phyloP scores from a whole-genome alignment of 92 coral and sea anemone genomes.

The Ricordea florida region DNA sequence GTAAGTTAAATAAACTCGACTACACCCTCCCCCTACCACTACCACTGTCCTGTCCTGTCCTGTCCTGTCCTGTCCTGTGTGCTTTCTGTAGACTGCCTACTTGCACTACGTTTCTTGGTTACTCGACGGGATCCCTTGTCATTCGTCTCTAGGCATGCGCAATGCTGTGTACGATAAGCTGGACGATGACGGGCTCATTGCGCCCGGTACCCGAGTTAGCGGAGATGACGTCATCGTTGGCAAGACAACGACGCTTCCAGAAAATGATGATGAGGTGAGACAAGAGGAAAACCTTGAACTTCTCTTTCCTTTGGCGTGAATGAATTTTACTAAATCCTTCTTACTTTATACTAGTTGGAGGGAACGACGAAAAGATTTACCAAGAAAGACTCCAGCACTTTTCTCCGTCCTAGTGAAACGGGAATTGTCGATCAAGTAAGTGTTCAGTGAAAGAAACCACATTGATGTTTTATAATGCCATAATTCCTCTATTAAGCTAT shows the following conservation, averaged over 20 bases:
- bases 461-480: no score
- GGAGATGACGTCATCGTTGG: constrained; percentile 99
- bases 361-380: constrained; percentile 79
- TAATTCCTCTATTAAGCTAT: no score
- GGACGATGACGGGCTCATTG: constrained; percentile 96
- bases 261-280: constrained; percentile 99
- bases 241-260: constrained; percentile 93
- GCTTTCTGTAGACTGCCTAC: no score
- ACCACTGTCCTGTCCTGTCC: neutral
- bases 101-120: no score
- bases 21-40: no score
- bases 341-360: constrained; percentile 63
- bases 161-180: constrained; percentile 96
- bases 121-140: neutral
- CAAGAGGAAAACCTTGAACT: no score
- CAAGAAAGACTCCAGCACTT: constrained; percentile 97
- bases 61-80: no score
- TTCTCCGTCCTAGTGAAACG: constrained; percentile 95
- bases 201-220: constrained; percentile 98
- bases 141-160: constrained; percentile 81
- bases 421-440: constrained; percentile 97
- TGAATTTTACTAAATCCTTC: no score
- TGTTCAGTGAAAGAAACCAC: neutral
- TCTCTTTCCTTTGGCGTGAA: no score
- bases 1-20: no score